Conservation (phyloP, 2,113 vertebrate genomes). For the Notarius lentiginosus region DNA sequence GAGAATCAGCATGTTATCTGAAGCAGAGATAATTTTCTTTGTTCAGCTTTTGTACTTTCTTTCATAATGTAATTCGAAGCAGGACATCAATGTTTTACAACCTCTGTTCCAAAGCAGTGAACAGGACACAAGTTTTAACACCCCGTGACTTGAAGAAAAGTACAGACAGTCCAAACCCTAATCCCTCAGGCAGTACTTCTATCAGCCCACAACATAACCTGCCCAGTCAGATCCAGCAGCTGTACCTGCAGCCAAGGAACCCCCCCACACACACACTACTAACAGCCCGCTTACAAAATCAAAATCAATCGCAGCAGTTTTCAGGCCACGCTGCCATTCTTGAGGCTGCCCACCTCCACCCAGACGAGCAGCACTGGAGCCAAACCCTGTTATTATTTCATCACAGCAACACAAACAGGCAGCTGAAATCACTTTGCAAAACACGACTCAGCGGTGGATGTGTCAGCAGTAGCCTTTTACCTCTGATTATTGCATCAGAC, state of each 20-base stretch:
- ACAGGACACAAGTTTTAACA: background rate
- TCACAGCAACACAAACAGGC: slow-evolving; percentile 32
- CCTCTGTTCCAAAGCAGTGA: background rate
- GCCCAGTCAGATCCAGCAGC: background rate
- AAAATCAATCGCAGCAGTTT: slow-evolving; percentile 29
- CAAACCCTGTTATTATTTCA: slow-evolving; percentile 41
- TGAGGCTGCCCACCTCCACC: slow-evolving; percentile 29
- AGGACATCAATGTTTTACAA: background rate
- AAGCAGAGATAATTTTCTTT: background rate
- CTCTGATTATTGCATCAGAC: slow-evolving; percentile 29
- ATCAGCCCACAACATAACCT: background rate
- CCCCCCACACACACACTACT: background rate
- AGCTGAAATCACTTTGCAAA: slow-evolving; percentile 30
- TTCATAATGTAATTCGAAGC: background rate
- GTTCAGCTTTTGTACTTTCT: background rate
- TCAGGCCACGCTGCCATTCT: slow-evolving; percentile 9
- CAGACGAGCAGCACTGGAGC: slow-evolving; percentile 15
- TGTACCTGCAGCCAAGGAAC: background rate
- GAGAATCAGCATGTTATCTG: background rate
- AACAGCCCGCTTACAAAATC: background rate
- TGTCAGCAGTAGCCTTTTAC: slow-evolving; percentile 19
- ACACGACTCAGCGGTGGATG: slow-evolving; percentile 1
- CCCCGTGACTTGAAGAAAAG: background rate
- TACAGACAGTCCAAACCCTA: background rate
- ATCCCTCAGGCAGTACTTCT: background rate